A percentile compares a stretch with the other conserved stretches of the same genome.
Evolutionary conservation across 2,113 vertebrate species (phyloP).

Genomic region (Emydocephalus ijimae): DNA sequence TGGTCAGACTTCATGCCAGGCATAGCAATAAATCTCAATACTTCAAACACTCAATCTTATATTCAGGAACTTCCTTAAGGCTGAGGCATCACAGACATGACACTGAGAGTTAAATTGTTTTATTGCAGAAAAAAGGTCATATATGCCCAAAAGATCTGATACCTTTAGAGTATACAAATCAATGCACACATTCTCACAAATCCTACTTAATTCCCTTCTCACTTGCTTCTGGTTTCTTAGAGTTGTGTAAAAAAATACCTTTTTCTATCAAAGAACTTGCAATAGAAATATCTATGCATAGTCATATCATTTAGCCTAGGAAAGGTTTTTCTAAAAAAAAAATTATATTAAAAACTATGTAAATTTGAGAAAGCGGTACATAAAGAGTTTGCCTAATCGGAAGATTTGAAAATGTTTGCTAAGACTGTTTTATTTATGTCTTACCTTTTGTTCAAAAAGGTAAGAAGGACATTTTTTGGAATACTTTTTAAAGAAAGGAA

Average conservation of each 20-base stretch:
- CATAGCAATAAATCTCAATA: neutral
- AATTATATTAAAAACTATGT: neutral
- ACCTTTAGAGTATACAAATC: neutral
- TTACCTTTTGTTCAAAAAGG: neutral
- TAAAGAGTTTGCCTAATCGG: neutral
- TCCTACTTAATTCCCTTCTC: neutral
- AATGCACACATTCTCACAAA: neutral
- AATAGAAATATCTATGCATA: neutral
- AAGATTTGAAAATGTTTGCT: neutral
- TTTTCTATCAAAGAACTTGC: neutral
- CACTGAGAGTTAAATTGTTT: neutral
- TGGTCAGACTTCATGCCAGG: neutral
- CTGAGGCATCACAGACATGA: neutral
- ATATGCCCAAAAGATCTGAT: neutral
- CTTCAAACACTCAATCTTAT: neutral
- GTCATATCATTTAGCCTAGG: neutral
- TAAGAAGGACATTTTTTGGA: neutral
- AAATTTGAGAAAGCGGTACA: neutral
- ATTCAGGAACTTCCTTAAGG: neutral
- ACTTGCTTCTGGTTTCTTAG: neutral
- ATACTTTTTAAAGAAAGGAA: neutral
- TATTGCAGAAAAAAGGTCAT: neutral
- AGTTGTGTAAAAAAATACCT: neutral
- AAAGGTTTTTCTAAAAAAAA: neutral
- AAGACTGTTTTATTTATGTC: neutral